Base-by-base conservation (phyloP, 2,113 vertebrate genomes). In the Rhabdornis inornatus region DNA sequence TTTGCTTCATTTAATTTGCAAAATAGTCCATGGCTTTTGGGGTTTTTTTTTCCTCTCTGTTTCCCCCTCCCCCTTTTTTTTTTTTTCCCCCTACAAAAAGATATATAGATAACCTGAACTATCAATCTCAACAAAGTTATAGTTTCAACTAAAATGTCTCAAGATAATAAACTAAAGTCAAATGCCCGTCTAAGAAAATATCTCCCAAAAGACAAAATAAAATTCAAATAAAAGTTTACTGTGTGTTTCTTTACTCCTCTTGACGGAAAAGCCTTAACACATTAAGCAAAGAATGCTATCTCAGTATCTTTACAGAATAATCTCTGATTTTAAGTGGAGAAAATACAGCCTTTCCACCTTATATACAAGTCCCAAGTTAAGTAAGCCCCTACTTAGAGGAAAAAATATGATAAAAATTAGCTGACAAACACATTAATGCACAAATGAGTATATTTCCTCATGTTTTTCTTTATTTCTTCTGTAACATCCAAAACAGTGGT, bases 11-110 rank as follows among this genome's bases (percentile, higher is more conserved):
- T 82, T 85, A 15, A 77, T 45, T 37, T 71, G n/a, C 22, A 71
- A 61, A 71, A 42, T 30, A 52, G 12, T 47, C 76, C 30, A 50
- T 59, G 19, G 25, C 50, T 52, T 52, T 52, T 16, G 15, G 14
- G 7, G 0, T 40, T 9, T 3, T 17, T 31, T 23, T 28, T 28
- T 4, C 2, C 7, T 49, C 13, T 49, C 23, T 49, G n/a, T n/a
- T n/a, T n/a, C n/a, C n/a, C n/a, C n/a, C n/a, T n/a, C n/a, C n/a
- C n/a, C n/a, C 23, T 49, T 49, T 49, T 8, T 3, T 17, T n/a
- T 1, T n/a, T 33, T 3, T 2, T 14, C n/a, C 22, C 18, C 17
- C 14, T 25, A n/a, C 60, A 33, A 63, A 33, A 47, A 16, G 2
- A 45, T 20, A 18, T 25, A 3, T 35, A 35, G 30, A 60, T 21